A percentile compares a stretch with the other conserved stretches of the same genome.
Evolutionary conservation across 2,888 invertebrate species (phyloP).

Genomic region (Cantharis nigra): DNA sequence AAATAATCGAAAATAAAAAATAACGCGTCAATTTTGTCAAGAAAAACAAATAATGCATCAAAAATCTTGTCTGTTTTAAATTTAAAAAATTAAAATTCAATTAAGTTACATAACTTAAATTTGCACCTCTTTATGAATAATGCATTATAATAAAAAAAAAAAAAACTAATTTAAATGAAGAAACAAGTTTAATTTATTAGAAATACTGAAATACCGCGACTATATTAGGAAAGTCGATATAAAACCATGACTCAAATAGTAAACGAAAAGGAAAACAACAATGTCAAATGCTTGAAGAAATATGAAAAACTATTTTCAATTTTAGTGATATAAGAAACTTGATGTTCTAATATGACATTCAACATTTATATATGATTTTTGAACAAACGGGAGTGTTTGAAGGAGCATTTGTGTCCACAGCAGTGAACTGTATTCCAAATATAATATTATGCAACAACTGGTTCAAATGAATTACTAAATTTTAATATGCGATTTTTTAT

Average conservation of each 20-base stretch:
- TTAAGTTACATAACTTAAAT: background rate
- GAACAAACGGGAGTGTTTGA: background rate
- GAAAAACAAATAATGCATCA: background rate
- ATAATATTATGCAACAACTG: background rate
- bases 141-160: background rate
- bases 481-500: background rate
- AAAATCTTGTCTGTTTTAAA: background rate
- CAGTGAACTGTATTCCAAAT: background rate
- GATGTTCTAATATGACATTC: background rate
- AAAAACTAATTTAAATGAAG: background rate
- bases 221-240: background rate
- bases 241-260: background rate
- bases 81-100: background rate
- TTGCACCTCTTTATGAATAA: background rate
- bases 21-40: background rate
- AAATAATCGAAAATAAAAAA: background rate
- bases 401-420: too few relatives aligned
- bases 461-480: background rate
- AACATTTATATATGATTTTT: background rate
- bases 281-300: background rate
- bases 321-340: background rate
- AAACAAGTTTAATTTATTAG: background rate
- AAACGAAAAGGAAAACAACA: background rate
- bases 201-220: background rate
- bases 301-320: background rate